These are phyloP conservation scores for Enteromius viviparus DNA, from an alignment of 2,797 vertebrate genomes.

Conservation along the genomic window DNA sequence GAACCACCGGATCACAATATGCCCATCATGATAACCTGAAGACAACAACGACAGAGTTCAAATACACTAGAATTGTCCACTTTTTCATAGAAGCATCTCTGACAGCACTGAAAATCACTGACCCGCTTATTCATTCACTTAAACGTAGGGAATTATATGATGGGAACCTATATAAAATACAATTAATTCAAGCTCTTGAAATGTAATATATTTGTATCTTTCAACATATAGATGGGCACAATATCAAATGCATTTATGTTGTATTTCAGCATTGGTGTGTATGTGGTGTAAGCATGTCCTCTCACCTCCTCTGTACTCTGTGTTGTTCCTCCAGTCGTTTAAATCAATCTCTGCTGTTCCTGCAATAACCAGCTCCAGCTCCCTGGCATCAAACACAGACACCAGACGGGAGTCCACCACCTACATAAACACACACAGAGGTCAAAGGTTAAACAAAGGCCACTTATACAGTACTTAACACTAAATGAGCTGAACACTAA, in stretches of 20 bases:
- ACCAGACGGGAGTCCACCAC: slow-evolving; percentile 89
- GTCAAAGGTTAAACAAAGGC: neutral
- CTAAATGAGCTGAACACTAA: neutral
- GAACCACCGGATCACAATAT: slow-evolving; percentile 90
- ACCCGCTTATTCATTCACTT: neutral
- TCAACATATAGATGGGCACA: neutral
- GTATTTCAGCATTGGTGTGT: neutral
- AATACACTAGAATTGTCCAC: neutral
- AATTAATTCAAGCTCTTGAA: neutral
- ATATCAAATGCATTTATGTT: neutral
- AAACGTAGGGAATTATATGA: neutral
- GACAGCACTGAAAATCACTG: neutral
- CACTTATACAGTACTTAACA: neutral
- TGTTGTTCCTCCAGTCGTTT: slow-evolving; percentile 88
- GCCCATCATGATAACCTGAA: slow-evolving; percentile 86
- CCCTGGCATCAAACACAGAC: slow-evolving; percentile 87
- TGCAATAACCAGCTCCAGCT: slow-evolving; percentile 88
- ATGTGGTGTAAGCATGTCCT: neutral
- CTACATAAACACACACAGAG: slow-evolving; percentile 62
- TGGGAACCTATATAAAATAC: neutral
- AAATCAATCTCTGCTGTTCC: slow-evolving; percentile 89
- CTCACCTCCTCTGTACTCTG: slow-evolving; percentile 88
- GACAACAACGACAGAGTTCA: neutral
- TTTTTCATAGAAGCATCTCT: neutral
- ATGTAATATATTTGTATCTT: neutral